Evolutionary conservation across 2,888 invertebrate species (phyloP).

Genomic region (Ichneumoninae sp.): DNA sequence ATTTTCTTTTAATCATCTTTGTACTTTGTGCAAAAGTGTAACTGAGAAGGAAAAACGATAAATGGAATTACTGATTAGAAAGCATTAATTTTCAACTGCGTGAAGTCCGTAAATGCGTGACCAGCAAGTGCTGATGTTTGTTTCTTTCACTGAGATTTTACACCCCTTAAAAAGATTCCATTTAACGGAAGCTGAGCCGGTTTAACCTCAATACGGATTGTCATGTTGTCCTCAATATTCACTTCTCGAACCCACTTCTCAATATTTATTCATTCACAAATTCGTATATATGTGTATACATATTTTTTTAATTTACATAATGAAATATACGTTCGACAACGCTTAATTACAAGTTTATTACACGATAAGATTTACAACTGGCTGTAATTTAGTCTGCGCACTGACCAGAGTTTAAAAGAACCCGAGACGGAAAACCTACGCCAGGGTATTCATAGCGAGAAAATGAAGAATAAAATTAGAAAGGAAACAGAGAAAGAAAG

Average conservation of each 20-base stretch:
- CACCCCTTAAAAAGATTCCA: too few species aligned
- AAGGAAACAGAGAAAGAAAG: slow-evolving; percentile 17
- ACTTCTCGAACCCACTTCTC: too few species aligned
- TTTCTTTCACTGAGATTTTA: too few species aligned
- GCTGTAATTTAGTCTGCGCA: background rate
- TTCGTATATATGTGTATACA: too few species aligned
- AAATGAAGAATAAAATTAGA: background rate
- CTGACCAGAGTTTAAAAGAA: background rate
- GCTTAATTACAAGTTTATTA: background rate
- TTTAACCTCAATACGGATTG: too few species aligned
- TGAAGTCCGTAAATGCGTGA: background rate
- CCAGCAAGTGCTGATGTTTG: background rate
- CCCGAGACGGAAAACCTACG: background rate
- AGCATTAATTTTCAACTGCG: background rate
- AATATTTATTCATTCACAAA: too few species aligned
- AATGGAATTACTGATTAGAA: background rate
- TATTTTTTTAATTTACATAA: too few species aligned
- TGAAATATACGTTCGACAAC: background rate
- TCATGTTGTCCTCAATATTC: too few species aligned
- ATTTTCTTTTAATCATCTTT: background rate
- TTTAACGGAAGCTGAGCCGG: too few species aligned
- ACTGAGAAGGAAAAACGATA: too few species aligned
- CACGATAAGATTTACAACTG: background rate
- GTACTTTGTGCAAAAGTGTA: background rate
- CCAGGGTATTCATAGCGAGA: slow-evolving; percentile 6